Evolutionary conservation across 1,140 invertebrate genomes (phyloP).

Genomic region (Drosophila chauvacae): DNA sequence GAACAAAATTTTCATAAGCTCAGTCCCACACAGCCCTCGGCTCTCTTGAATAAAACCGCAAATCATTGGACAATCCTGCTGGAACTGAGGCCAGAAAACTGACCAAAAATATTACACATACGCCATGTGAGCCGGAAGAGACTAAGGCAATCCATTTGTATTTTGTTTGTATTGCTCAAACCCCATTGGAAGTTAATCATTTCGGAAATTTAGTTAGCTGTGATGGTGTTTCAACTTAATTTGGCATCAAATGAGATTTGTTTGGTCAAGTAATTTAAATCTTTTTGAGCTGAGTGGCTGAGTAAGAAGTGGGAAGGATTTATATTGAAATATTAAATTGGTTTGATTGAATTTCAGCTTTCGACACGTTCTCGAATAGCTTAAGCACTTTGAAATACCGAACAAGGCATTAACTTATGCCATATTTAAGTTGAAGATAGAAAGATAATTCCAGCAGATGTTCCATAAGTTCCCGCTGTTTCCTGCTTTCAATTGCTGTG

Average conservation of each 20-base stretch:
- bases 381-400: background rate
- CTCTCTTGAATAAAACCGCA: slow-evolving; percentile 41
- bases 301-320: background rate
- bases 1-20: slow-evolving; percentile 59
- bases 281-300: slow-evolving; percentile 1
- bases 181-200: slow-evolving; percentile 24
- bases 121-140: slow-evolving; percentile 33
- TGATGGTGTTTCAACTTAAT: slow-evolving; percentile 12
- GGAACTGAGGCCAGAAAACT: slow-evolving; percentile 10
- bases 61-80: slow-evolving; percentile 43
- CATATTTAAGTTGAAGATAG: too few species aligned
- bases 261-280: slow-evolving; percentile 1
- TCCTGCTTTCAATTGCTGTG: background rate
- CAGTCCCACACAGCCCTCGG: slow-evolving; percentile 4
- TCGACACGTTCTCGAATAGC: background rate
- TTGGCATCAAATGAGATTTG: slow-evolving; percentile 19
- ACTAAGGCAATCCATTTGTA: slow-evolving; percentile 3
- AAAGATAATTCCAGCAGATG: background rate
- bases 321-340: background rate
- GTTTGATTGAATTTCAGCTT: background rate
- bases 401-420: background rate
- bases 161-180: slow-evolving; percentile 1
- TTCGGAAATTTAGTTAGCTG: slow-evolving; percentile 31
- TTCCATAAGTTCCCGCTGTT: background rate
- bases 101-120: slow-evolving; percentile 49